These are phyloP conservation scores for Anoncus sp. DNA, from an alignment of 2,888 invertebrate species.

Conservation along the genomic window DNA sequence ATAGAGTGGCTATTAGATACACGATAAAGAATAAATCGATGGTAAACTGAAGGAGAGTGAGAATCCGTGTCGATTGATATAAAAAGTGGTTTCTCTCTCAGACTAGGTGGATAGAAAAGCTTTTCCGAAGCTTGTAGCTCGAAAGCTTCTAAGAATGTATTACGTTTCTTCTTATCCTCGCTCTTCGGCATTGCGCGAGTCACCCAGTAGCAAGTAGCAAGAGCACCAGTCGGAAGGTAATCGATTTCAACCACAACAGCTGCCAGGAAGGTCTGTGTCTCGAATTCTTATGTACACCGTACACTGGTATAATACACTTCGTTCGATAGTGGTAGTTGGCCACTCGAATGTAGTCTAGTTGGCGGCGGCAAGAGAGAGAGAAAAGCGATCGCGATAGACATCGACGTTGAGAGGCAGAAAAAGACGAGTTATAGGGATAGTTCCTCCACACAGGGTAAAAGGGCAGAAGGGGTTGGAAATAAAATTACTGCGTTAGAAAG, in stretches of 20 bases:
- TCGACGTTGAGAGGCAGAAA: conserved; percentile 33
- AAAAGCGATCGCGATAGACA: conserved; percentile 41
- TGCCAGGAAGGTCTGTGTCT: conserved; percentile 50
- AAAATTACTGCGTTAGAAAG: conserved; percentile 31
- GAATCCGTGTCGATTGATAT: conserved; percentile 43
- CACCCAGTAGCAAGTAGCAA: conserved; percentile 17
- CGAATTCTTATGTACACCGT: conserved; percentile 26
- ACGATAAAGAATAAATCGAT: conserved; percentile 34
- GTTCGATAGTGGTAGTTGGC: conserved; percentile 43
- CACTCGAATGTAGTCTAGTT: conserved; percentile 41
- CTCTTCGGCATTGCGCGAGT: conserved; percentile 24
- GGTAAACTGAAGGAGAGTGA: conserved; percentile 46
- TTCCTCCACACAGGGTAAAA: background rate
- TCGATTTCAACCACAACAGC: conserved; percentile 62
- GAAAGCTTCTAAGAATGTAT: conserved; percentile 59
- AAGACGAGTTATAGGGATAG: conserved; percentile 1
- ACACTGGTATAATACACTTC: conserved; percentile 41
- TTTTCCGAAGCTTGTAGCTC: conserved; percentile 47
- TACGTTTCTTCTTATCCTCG: conserved; percentile 52
- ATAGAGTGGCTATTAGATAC: conserved; percentile 9
- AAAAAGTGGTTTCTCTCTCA: conserved; percentile 21
- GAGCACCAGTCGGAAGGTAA: conserved; percentile 49
- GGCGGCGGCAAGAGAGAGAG: conserved; percentile 27
- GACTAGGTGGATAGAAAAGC: conserved; percentile 10
- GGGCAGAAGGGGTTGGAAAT: conserved; percentile 37